A percentile compares a stretch with the other conserved stretches of the same genome.
Conservation (phyloP, 2,888 invertebrate species). For the Melikaiella ostensackeni region DNA sequence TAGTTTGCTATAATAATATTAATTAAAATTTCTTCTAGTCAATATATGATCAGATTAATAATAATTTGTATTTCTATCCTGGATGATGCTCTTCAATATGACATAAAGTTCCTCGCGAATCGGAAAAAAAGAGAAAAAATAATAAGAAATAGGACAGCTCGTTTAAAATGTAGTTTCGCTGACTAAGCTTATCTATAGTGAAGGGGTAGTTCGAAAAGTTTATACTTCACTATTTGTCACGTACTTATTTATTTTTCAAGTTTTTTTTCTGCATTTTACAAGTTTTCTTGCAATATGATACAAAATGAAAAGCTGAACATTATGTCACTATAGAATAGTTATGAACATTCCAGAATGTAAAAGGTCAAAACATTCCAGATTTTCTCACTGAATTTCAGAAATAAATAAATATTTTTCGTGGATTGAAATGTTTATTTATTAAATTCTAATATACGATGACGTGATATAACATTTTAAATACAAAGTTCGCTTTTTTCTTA, state of each 20-base stretch:
- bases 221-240: conserved; percentile 8
- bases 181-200: conserved; percentile 14
- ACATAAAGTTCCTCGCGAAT: neutral
- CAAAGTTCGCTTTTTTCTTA: too few species aligned
- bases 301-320: too few species aligned
- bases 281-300: neutral
- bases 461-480: too few species aligned
- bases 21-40: too few species aligned
- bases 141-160: neutral
- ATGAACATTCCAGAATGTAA: too few species aligned
- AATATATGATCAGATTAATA: neutral
- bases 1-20: too few species aligned
- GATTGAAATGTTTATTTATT: too few species aligned
- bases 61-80: neutral
- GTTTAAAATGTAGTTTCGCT: conserved; percentile 19
- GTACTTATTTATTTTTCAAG: neutral
- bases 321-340: too few species aligned
- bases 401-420: too few species aligned
- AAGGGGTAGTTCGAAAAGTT: neutral
- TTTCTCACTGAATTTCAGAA: too few species aligned
- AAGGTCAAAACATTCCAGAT: too few species aligned
- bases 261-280: neutral
- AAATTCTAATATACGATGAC: too few species aligned
- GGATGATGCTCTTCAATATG: neutral
- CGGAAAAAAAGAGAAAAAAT: neutral